Evolutionary conservation across 2,113 vertebrate genomes (phyloP), one percentile per base, ranked within the genome.

Genomic region (Gnathonemus longibarbis): DNA sequence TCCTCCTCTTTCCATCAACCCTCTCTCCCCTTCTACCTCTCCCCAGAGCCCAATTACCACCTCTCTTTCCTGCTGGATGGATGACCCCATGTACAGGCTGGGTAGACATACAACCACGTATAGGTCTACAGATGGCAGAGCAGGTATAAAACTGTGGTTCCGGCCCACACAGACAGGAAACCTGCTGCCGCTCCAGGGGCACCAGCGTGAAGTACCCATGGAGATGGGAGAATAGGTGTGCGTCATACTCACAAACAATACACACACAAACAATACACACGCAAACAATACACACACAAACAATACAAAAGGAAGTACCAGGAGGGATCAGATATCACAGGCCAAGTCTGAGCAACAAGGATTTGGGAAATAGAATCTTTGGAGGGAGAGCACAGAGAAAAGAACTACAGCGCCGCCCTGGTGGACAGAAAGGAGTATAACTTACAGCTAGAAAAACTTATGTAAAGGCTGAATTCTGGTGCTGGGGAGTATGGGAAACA

Each of bases 41-140:
- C 88, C 88, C 62, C 58, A 9, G 62, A 88, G 66, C 48, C 62
- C 88, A 89, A 89, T 89, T 89, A 89, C 48, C 24, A 66, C 8
- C 48, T 50, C 58, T 48, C 88, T 48, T 77, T 48, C 66, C 62
- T 77, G 46, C 66, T 77, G 66, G 13, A 27, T 66, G 66, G 27
- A 48, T 80, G 66, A 80, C 88, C 66, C 46, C 17, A 27, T 35
- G 62, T 66, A n/a, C 27, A 31, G 48, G 24, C 24, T 39, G 66
- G 46, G 46, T 89, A 66, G 62, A 89, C 88, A 89, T 45, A 66
- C 27, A n/a, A 31, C 88, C 45, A 49, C 24, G n/a, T 27, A n/a
- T 45, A 88, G 39, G 31, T 10, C 9, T 42, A 88, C 56, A 74
- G 35, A 31, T 46, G 3, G 21, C n/a, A 50, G n/a, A 50, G 19